Percentiles rank a stretch among this genome's conserved stretches.
phyloP scores from a whole-genome alignment of 2,797 vertebrate species.

The Decapterus maruadsi region DNA sequence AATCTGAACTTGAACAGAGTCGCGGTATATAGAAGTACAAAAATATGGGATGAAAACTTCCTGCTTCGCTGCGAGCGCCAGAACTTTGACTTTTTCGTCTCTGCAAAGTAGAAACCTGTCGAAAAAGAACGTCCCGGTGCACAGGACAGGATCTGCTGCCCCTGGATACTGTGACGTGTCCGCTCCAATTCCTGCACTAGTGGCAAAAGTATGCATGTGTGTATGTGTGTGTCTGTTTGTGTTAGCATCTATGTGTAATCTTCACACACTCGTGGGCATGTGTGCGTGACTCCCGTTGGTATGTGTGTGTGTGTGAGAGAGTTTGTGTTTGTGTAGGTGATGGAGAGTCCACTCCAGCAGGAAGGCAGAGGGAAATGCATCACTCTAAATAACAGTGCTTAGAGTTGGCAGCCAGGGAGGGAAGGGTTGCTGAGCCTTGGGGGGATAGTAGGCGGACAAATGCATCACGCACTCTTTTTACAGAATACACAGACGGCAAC shows the following conservation, averaged over 20 bases:
- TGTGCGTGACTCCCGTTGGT: slow-evolving; percentile 21
- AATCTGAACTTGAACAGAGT: background rate
- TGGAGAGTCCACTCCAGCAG: slow-evolving; percentile 70
- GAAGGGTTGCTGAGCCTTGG: slow-evolving; percentile 54
- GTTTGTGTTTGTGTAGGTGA: slow-evolving; percentile 57
- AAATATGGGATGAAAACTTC: background rate
- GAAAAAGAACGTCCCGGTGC: slow-evolving; percentile 44
- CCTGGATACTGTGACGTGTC: slow-evolving; percentile 60
- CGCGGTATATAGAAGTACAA: background rate
- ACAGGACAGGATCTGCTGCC: slow-evolving; percentile 54
- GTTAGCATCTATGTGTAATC: slow-evolving; percentile 30
- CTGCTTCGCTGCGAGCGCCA: background rate
- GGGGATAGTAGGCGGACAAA: slow-evolving; percentile 63
- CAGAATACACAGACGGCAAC: slow-evolving; percentile 62
- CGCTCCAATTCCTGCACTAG: slow-evolving; percentile 63
- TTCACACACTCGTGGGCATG: slow-evolving; percentile 5
- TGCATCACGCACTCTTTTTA: slow-evolving; percentile 64
- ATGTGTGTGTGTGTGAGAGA: background rate
- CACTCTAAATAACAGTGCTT: slow-evolving; percentile 79
- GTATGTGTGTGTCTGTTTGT: slow-evolving; percentile 38
- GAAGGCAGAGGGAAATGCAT: slow-evolving; percentile 72
- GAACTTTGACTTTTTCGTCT: slow-evolving; percentile 22
- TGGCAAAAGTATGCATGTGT: slow-evolving; percentile 17
- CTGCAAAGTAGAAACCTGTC: slow-evolving; percentile 24
- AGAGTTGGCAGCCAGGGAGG: slow-evolving; percentile 67